These are phyloP conservation scores for Eupithecia subumbrata DNA, from an alignment of 2,888 invertebrate species.

Conservation along the genomic window DNA sequence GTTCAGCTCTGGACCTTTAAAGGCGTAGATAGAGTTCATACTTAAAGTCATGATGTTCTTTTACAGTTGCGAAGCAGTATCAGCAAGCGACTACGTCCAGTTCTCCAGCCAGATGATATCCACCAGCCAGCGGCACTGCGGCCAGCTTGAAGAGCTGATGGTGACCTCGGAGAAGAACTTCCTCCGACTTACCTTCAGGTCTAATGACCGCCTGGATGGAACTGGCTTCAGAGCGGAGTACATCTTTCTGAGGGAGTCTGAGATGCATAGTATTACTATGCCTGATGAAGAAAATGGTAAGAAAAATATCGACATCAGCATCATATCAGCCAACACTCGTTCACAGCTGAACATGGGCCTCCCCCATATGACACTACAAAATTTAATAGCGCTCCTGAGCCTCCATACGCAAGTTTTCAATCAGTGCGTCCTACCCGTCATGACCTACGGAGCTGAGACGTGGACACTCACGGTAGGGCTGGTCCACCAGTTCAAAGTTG, in stretches of 20 bases:
- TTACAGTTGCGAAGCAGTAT: slow-evolving; percentile 93
- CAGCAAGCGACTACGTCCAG: slow-evolving; percentile 97
- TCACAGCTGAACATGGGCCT: too few relatives aligned
- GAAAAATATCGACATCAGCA: slow-evolving; percentile 13
- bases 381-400: too few relatives aligned
- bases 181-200: slow-evolving; percentile 96
- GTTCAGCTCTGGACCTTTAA: neutral
- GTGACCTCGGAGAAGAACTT: slow-evolving; percentile 94
- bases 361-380: too few relatives aligned
- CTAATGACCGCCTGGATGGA: slow-evolving; percentile 96
- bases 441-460: too few relatives aligned
- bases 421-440: too few relatives aligned
- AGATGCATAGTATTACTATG: slow-evolving; percentile 78
- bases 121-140: slow-evolving; percentile 94
- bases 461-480: too few relatives aligned
- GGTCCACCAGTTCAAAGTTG: too few relatives aligned
- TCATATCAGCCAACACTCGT: too few relatives aligned
- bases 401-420: too few relatives aligned
- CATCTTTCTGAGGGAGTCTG: slow-evolving; percentile 90
- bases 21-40: neutral
- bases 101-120: slow-evolving; percentile 96
- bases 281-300: slow-evolving; percentile 65
- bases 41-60: neutral
- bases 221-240: slow-evolving; percentile 97
- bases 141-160: slow-evolving; percentile 89